Evolutionary conservation across 2,797 vertebrate genomes (phyloP).

Genomic region (Arnoldichthys spilopterus): DNA sequence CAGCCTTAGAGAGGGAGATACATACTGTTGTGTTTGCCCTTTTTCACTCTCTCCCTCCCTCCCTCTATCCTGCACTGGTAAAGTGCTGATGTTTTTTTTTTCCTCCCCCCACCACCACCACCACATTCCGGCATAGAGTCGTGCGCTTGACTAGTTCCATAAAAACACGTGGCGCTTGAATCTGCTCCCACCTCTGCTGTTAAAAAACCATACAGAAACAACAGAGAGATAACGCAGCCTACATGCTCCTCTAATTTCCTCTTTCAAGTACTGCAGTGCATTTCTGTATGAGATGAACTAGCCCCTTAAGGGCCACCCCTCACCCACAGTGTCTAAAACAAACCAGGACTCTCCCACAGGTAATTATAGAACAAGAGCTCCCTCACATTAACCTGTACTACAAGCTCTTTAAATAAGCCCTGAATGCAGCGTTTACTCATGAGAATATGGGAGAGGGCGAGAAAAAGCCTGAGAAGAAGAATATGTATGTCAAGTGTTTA

Average conservation of each 20-base stretch:
- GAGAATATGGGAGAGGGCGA: not conserved
- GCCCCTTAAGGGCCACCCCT: not conserved
- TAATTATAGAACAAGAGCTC: slow-evolving; percentile 23
- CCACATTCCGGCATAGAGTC: slow-evolving; percentile 50
- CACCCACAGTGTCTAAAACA: not conserved
- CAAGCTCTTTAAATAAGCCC: slow-evolving; percentile 28
- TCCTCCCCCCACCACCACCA: not conserved
- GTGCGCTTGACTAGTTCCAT: slow-evolving; percentile 24
- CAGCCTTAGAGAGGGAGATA: slow-evolving; percentile 9
- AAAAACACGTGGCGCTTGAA: slow-evolving; percentile 30
- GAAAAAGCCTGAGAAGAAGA: not conserved
- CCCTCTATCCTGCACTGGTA: slow-evolving; percentile 11
- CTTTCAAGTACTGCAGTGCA: not conserved
- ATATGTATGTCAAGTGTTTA: not conserved
- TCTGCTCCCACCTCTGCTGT: slow-evolving; percentile 36
- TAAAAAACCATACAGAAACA: slow-evolving; percentile 17
- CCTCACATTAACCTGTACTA: slow-evolving; percentile 22
- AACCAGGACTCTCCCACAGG: slow-evolving; percentile 11
- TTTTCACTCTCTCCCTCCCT: slow-evolving; percentile 11
- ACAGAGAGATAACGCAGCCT: slow-evolving; percentile 2
- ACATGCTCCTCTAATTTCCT: slow-evolving; percentile 2
- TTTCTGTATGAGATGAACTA: not conserved
- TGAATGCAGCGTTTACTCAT: not conserved
- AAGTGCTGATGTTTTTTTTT: slow-evolving; percentile 56
- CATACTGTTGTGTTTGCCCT: slow-evolving; percentile 19